Percentiles rank a stretch among this genome's conserved stretches.
These are phyloP conservation scores for Macroramphosus scolopax DNA, from an alignment of 2,797 vertebrate species.

Conservation along the genomic window DNA sequence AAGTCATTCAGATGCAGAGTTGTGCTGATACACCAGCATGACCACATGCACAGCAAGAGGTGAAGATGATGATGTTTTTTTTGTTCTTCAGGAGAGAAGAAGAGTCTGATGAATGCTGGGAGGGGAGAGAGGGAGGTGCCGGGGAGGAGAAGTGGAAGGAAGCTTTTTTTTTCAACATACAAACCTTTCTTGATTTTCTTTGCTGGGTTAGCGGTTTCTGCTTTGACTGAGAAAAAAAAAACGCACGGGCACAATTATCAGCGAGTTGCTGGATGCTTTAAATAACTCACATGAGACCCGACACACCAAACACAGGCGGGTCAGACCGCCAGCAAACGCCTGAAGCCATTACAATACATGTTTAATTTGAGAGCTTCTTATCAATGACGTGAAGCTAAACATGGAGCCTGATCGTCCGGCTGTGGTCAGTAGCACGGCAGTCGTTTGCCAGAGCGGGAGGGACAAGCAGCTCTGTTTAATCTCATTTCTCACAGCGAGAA, in stretches of 20 bases:
- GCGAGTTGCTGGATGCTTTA: constrained; percentile 9
- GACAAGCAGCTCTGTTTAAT: constrained; percentile 31
- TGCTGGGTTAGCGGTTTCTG: constrained; percentile 29
- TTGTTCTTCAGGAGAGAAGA: constrained; percentile 14
- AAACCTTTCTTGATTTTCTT: constrained; percentile 69
- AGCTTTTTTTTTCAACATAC: constrained; percentile 46
- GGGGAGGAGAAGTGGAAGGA: constrained; percentile 32
- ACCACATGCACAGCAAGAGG: constrained; percentile 51
- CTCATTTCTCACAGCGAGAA: constrained; percentile 41
- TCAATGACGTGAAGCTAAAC: constrained; percentile 32
- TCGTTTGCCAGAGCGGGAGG: too few species aligned
- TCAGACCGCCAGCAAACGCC: constrained; percentile 11
- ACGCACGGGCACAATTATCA: constrained; percentile 58
- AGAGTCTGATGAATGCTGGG: too few species aligned
- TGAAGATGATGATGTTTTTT: constrained; percentile 19
- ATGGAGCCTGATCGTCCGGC: constrained; percentile 14
- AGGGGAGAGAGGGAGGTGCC: constrained; percentile 19
- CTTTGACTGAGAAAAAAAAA: constrained; percentile 63
- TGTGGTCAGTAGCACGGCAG: too few species aligned
- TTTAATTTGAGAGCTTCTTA: constrained; percentile 22
- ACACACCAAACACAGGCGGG: constrained; percentile 2
- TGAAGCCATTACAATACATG: constrained; percentile 2
- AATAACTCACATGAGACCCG: constrained; percentile 23
- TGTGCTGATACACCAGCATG: constrained; percentile 16
- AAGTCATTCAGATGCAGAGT: constrained; percentile 16